Evolutionary conservation across 1,140 invertebrate genomes (phyloP), one percentile per base, ranked within the genome.

Genomic region (Sinella curviseta): DNA sequence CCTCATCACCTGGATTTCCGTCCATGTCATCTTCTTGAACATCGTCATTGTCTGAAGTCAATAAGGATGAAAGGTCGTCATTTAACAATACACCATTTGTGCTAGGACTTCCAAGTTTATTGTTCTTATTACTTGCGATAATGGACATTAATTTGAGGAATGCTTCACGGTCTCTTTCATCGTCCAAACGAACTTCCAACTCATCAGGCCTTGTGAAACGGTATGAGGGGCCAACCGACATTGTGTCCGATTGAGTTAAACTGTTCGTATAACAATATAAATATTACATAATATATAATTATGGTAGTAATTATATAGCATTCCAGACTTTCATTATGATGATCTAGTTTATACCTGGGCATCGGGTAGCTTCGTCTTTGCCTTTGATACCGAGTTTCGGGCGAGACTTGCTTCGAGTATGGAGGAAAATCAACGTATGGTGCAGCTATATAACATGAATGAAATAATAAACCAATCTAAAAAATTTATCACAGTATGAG

Each of bases 331-430:
- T n/a, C n/a, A n/a, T n/a, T n/a, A n/a, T n/a, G n/a, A n/a, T n/a
- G n/a, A n/a, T n/a, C n/a, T n/a, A 48, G 20, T 60, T 14, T 54
- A 33, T 55, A 74, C 54, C 65, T 39, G 16, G 67, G 30, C 3
- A 55, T 74, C n/a, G 36, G 77, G 28, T 48, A 78, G 34, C 77
- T 78, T n/a, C 77, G 77, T 74, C 77, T 20, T 26, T 78, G 77
- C 24, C 77, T 54, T 55, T 78, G 77, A 39, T 74, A 78, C 12
- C 77, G 39, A 0, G 30, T 39, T 33, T 70, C 28, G 12, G 65
- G 24, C 14, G 65, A 1, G 8, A 70, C 24, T 24, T 4, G 26
- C 8, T 70, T 70, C 2, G 65, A 30, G 31, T 31, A 70, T 16
- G 65, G 65, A 33, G 65, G 65, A 70, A 70, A 70, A n/a, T 70